Percentiles rank a stretch among this genome's conserved stretches.
Evolutionary conservation across 1,140 invertebrate species (phyloP).

Genomic region (Drosophila arawakana): DNA sequence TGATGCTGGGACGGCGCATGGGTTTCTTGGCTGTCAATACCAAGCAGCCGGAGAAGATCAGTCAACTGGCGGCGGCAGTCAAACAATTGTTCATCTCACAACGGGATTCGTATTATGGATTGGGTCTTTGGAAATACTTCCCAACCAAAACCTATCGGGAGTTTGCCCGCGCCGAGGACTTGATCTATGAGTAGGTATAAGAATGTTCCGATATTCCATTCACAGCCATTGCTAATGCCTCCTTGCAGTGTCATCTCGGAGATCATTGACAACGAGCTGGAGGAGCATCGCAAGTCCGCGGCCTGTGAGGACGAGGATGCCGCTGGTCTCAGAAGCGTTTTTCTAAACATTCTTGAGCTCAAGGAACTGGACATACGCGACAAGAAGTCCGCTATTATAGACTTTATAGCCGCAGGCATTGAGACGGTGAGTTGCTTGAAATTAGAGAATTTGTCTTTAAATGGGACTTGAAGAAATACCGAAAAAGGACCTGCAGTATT

Average conservation of each 20-base stretch:
- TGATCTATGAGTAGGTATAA: slow-evolving; percentile 88
- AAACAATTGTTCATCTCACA: slow-evolving; percentile 91
- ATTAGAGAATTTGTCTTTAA: no score
- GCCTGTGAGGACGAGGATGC: slow-evolving; percentile 86
- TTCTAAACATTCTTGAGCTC: slow-evolving; percentile 90
- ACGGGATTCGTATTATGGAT: slow-evolving; percentile 92
- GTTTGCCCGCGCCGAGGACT: slow-evolving; percentile 90
- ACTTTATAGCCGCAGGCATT: slow-evolving; percentile 94
- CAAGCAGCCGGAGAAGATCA: slow-evolving; percentile 85
- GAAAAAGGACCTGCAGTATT: no score
- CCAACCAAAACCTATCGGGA: slow-evolving; percentile 90
- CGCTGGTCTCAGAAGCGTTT: slow-evolving; percentile 87
- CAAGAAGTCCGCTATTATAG: slow-evolving; percentile 93
- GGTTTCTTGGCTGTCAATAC: slow-evolving; percentile 89
- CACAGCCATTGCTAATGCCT: slow-evolving; percentile 31
- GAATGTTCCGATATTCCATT: neutral
- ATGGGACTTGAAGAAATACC: no score
- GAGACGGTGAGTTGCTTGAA: slow-evolving; percentile 87
- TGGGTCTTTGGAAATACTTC: slow-evolving; percentile 93
- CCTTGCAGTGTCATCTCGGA: slow-evolving; percentile 90
- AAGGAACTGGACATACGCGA: slow-evolving; percentile 90
- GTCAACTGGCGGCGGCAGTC: slow-evolving; percentile 88
- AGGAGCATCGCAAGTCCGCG: slow-evolving; percentile 71
- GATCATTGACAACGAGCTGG: slow-evolving; percentile 88
- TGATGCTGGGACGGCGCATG: slow-evolving; percentile 91